Evolutionary conservation across 2,797 vertebrate species (phyloP).

Genomic region (Spatula versicolor): DNA sequence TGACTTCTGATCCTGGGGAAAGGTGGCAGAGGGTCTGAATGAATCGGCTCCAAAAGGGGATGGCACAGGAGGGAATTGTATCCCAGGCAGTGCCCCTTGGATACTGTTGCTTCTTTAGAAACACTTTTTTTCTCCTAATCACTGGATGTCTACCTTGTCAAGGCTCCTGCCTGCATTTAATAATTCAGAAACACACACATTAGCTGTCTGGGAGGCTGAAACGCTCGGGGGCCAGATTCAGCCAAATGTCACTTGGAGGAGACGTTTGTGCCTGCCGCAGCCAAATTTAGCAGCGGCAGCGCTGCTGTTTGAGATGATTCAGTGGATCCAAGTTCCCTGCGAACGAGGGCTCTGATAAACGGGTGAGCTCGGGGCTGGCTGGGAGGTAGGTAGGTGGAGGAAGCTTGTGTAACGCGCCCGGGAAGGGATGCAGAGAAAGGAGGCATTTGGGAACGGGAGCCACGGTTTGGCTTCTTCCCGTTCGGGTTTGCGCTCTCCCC

Average conservation of each 20-base stretch:
- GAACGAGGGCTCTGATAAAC: background rate
- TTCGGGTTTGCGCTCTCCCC: background rate
- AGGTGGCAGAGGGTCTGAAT: background rate
- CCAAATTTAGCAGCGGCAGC: background rate
- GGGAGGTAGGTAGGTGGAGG: background rate
- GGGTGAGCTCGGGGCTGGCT: background rate
- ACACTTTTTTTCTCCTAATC: background rate
- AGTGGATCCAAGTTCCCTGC: background rate
- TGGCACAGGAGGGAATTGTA: background rate
- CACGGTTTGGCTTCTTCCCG: background rate
- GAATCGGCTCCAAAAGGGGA: background rate
- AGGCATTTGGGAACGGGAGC: background rate
- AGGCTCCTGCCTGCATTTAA: background rate
- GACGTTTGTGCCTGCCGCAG: background rate
- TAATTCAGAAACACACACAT: background rate
- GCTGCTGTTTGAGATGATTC: background rate
- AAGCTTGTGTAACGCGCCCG: background rate
- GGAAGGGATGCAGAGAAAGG: background rate
- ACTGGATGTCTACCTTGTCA: background rate
- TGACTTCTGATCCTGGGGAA: background rate
- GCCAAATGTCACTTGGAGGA: background rate
- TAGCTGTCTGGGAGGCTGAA: background rate
- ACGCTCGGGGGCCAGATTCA: background rate
- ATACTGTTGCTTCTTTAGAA: background rate
- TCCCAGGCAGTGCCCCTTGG: background rate